A percentile compares a stretch with the other conserved stretches of the same genome.
phyloP scores from a whole-genome alignment of 30 jellyfish, hydroid and myxozoan species.

The Phacellophora camtschatica region DNA sequence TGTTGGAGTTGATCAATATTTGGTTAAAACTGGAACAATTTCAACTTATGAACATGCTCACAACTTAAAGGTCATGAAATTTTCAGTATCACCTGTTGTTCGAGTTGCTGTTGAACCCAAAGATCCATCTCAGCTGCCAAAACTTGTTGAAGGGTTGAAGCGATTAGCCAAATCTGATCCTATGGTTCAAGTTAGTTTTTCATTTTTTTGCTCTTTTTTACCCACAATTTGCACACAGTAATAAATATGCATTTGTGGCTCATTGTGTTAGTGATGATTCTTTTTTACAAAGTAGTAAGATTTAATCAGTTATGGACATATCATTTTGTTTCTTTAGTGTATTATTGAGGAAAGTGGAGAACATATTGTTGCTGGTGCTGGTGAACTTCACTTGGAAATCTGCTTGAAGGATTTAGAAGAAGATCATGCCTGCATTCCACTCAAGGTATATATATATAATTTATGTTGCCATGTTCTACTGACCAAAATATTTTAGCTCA shows the following conservation, averaged over 20 bases:
- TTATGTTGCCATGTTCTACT: too few relatives aligned
- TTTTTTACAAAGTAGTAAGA: too few relatives aligned
- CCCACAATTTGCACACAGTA: too few relatives aligned
- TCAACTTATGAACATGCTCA: constrained; percentile 96
- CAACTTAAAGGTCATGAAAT: constrained; percentile 92
- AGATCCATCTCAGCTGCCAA: constrained; percentile 98
- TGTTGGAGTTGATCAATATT: constrained; percentile 98
- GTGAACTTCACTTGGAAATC: constrained; percentile 98
- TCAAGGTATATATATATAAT: constrained; percentile 33
- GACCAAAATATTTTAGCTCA: too few relatives aligned
- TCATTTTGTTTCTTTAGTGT: constrained; percentile 29
- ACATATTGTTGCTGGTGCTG: constrained; percentile 99
- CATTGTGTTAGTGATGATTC: too few relatives aligned
- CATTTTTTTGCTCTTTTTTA: too few relatives aligned
- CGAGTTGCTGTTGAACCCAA: constrained; percentile 99
- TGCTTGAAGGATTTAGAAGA: constrained; percentile 99
- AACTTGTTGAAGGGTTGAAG: constrained; percentile 98
- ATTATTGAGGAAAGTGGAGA: constrained; percentile 98
- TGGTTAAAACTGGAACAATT: constrained; percentile 97
- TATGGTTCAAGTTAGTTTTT: constrained; percentile 84
- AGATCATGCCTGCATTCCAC: constrained; percentile 99
- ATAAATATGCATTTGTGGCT: too few relatives aligned
- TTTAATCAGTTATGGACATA: too few relatives aligned
- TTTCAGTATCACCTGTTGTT: constrained; percentile 99
- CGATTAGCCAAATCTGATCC: constrained; percentile 99